Percentiles rank a stretch among this genome's conserved stretches.
These are phyloP conservation scores for Polietes domitor DNA, from an alignment of 2,888 invertebrate species.

Conservation along the genomic window DNA sequence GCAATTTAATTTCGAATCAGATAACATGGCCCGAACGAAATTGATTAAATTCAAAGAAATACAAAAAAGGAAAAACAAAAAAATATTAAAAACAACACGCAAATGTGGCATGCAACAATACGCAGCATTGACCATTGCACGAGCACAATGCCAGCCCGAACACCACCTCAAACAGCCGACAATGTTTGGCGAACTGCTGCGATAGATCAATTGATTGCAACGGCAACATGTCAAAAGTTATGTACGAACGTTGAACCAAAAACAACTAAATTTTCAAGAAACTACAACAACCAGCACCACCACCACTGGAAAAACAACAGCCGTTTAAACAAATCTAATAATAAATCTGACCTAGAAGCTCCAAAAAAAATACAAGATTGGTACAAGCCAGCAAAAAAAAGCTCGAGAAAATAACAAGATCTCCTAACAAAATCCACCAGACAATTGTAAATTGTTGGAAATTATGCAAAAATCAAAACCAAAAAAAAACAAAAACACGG, in stretches of 20 bases:
- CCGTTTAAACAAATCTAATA: constrained; percentile 43
- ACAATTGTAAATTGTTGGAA: constrained; percentile 53
- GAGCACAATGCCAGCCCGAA: neutral
- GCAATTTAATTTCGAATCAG: constrained; percentile 62
- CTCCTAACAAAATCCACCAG: neutral
- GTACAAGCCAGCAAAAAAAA: constrained; percentile 36
- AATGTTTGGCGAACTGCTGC: constrained; percentile 2
- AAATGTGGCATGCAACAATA: constrained; percentile 55
- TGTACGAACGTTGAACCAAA: neutral
- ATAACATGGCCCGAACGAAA: constrained; percentile 52
- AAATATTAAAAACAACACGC: constrained; percentile 63
- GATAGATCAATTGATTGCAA: constrained; percentile 32
- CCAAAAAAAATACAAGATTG: constrained; percentile 20
- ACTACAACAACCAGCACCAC: constrained; percentile 27
- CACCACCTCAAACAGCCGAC: neutral
- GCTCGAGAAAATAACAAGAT: constrained; percentile 25
- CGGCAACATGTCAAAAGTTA: constrained; percentile 56
- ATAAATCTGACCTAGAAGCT: constrained; percentile 65
- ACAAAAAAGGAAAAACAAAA: neutral
- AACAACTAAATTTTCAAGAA: constrained; percentile 23
- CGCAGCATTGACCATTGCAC: neutral
- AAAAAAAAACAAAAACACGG: constrained; percentile 2
- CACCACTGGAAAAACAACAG: too few relatives aligned
- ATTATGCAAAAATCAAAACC: constrained; percentile 47
- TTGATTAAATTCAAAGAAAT: constrained; percentile 59